Percentiles rank a stretch among this genome's conserved stretches.
Evolutionary conservation across 2,888 invertebrate species (phyloP).

Genomic region (Drosophila longiperda): DNA sequence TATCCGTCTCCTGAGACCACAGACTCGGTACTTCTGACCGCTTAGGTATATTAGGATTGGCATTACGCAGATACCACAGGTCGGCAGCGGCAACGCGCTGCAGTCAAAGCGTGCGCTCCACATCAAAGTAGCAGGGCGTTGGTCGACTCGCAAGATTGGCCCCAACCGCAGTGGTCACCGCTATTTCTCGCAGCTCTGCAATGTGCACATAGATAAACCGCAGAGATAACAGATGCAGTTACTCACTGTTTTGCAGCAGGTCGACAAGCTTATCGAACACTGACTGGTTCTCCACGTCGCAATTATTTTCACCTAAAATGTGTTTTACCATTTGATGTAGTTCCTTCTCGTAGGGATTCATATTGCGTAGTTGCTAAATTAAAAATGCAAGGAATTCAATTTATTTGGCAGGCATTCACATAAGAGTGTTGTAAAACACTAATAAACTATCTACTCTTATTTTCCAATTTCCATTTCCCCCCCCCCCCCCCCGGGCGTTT

Average conservation of each 20-base stretch:
- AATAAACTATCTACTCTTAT: not conserved
- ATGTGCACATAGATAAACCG: not conserved
- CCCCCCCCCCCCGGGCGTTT: not conserved
- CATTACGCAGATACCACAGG: conserved; percentile 4
- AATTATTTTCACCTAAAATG: conserved; percentile 23
- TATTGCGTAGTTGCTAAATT: not conserved
- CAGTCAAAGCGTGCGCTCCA: conserved; percentile 44
- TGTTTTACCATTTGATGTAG: conserved; percentile 16
- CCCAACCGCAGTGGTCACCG: conserved; percentile 1
- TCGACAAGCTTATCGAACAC: conserved; percentile 19
- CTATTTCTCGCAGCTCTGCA: conserved; percentile 41
- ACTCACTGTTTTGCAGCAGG: conserved; percentile 42
- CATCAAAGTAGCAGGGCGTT: conserved; percentile 43
- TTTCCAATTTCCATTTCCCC: not conserved
- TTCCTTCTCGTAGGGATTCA: conserved; percentile 15
- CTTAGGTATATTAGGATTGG: not conserved
- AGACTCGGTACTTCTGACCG: not conserved
- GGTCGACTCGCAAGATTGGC: conserved; percentile 46
- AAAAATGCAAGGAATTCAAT: not conserved
- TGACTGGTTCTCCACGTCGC: not conserved
- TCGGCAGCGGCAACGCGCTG: conserved; percentile 20
- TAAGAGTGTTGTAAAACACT: not conserved
- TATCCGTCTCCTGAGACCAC: not conserved
- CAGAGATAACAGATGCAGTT: not conserved
- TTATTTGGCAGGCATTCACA: not conserved